Evolutionary conservation across 2,797 vertebrate genomes (phyloP), one percentile per base, ranked within the genome.

Genomic region (Cichlasoma orientale): DNA sequence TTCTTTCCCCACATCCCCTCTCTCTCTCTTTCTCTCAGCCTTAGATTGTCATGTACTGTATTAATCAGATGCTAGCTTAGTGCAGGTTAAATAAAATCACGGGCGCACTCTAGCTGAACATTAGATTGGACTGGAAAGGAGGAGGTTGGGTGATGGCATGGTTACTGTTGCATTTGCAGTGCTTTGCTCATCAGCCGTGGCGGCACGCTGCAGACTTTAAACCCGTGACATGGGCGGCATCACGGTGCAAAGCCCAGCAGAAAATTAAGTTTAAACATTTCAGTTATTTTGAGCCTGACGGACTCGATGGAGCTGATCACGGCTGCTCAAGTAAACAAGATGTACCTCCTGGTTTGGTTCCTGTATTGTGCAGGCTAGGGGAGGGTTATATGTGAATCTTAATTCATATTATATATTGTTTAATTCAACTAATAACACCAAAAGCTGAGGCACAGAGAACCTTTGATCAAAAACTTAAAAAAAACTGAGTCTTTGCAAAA

Each of bases 61-160:
- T 77, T 86, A 74, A 84, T 84, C 79, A 72, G 75, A 52, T 57
- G 6, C 47, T 52, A 55, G 71, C 66, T 79, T 29, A 66, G 50
- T 0, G 1, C 41, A 55, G 77, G 41, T 41, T 21, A 73, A 86
- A 81, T 82, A 72, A 71, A 77, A 83, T 84, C 80, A 81, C 3
- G 14, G 33, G 73, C 47, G 70, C 75, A 9, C 21, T 82, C 5
- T 21, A 23, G 77, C 82, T 72, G 74, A 85, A 79, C 82, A 74
- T 82, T n/a, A 81, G 82, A 59, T 79, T 76, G 82, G 75, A 56
- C 69, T 71, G 61, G 61, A 50, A 50, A n/a, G 5, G 61, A n/a
- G 41, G 16, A 5, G 23, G 3, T 47, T 29, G 23, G 9, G 3
- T 12, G 38, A 11, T 44, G 38, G 59, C 14, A 5, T 63, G 41